Evolutionary conservation across 2,888 invertebrate genomes (phyloP).

Genomic region (Parnassius smintheus): DNA sequence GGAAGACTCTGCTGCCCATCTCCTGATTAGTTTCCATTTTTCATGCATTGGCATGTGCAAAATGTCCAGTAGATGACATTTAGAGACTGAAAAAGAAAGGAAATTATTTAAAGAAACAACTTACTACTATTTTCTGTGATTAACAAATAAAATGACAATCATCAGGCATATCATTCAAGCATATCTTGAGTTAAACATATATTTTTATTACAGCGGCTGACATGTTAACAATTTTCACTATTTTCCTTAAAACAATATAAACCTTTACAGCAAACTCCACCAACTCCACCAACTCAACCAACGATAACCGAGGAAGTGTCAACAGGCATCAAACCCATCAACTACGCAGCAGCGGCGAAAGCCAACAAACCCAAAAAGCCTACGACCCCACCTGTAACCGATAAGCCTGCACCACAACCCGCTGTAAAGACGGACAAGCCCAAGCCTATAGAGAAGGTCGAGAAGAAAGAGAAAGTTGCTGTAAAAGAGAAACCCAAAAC

Average conservation of each 20-base stretch:
- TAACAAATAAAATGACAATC: too few relatives aligned
- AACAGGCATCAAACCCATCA: constrained; percentile 62
- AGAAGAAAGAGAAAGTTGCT: constrained; percentile 28
- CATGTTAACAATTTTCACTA: too few relatives aligned
- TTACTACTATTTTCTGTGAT: too few relatives aligned
- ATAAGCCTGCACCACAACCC: constrained; percentile 37
- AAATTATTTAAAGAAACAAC: too few relatives aligned
- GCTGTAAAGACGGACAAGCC: constrained; percentile 13
- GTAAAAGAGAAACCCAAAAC: constrained; percentile 31
- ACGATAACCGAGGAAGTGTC: constrained; percentile 39
- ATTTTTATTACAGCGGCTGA: too few relatives aligned
- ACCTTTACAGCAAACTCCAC: constrained; percentile 31
- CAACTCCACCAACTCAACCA: constrained; percentile 20
- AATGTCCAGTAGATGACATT: too few relatives aligned
- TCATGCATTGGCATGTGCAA: too few relatives aligned
- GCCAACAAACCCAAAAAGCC: constrained; percentile 67
- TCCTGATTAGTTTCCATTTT: too few relatives aligned
- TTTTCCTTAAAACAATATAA: neutral
- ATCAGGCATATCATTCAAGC: too few relatives aligned
- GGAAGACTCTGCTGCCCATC: too few relatives aligned
- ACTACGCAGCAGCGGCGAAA: constrained; percentile 74
- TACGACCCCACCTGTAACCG: constrained; percentile 39
- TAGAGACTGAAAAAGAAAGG: too few relatives aligned
- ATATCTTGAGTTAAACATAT: too few relatives aligned
- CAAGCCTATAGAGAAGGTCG: constrained; percentile 37